Conservation (phyloP, 2,888 invertebrate genomes). For the Noctuana brunneofusca region DNA sequence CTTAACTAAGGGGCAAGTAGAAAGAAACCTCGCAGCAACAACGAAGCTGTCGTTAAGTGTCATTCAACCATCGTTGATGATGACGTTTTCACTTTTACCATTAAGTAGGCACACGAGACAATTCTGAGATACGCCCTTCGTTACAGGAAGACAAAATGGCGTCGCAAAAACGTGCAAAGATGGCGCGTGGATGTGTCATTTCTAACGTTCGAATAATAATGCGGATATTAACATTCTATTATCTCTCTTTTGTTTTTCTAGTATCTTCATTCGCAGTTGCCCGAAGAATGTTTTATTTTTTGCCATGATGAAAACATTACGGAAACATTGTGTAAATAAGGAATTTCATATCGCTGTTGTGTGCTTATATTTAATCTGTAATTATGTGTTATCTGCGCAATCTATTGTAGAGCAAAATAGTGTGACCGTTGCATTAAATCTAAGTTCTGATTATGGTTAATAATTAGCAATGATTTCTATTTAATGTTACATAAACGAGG, state of each 20-base stretch:
- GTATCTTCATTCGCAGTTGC: background rate
- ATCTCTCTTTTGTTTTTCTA: slow-evolving; percentile 49
- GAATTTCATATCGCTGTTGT: slow-evolving; percentile 1
- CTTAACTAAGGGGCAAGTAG: slow-evolving; percentile 13
- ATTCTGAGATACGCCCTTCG: slow-evolving; percentile 54
- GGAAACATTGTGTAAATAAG: slow-evolving; percentile 16
- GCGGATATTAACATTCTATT: slow-evolving; percentile 50
- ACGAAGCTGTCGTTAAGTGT: slow-evolving; percentile 35
- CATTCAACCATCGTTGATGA: slow-evolving; percentile 41
- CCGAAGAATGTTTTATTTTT: slow-evolving; percentile 20
- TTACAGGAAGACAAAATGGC: slow-evolving; percentile 64
- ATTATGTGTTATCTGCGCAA: background rate
- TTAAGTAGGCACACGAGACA: slow-evolving; percentile 56
- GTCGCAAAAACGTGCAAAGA: slow-evolving; percentile 63
- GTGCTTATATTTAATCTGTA: background rate
- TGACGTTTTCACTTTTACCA: slow-evolving; percentile 74
- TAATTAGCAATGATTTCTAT: slow-evolving; percentile 1
- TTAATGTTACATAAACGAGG: background rate
- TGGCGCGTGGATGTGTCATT: slow-evolving; percentile 40
- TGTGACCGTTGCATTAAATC: slow-evolving; percentile 1
- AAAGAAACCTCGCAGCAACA: slow-evolving; percentile 37
- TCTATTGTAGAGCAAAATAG: background rate
- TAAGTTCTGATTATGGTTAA: background rate
- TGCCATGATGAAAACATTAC: slow-evolving; percentile 16
- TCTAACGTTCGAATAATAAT: slow-evolving; percentile 57